Percentiles rank a stretch among this genome's conserved stretches.
These are phyloP conservation scores for Cancer borealis DNA, from an alignment of 2,888 invertebrate species.

Conservation along the genomic window DNA sequence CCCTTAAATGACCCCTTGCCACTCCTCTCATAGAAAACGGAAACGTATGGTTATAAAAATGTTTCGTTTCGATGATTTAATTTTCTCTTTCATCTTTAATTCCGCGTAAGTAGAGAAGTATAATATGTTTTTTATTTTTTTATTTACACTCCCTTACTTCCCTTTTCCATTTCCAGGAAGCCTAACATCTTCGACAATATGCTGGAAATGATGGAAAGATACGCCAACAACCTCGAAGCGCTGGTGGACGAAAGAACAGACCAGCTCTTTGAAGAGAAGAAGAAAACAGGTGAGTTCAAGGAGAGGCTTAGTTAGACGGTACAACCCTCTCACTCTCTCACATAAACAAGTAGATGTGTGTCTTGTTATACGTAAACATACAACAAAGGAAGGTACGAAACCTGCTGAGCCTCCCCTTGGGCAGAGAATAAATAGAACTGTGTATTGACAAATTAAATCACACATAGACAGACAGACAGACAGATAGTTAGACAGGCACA, in stretches of 20 bases:
- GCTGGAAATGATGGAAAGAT: conserved; percentile 99
- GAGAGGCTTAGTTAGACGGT: too few species aligned
- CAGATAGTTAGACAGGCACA: too few species aligned
- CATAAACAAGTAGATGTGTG: not conserved
- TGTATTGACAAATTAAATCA: too few species aligned
- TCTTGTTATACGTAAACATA: too few species aligned
- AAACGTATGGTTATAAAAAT: too few species aligned
- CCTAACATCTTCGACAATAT: conserved; percentile 98
- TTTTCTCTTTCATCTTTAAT: too few species aligned
- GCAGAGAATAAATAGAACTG: too few species aligned
- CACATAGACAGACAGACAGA: too few species aligned
- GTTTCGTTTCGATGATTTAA: too few species aligned
- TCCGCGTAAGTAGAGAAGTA: not conserved
- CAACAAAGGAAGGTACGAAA: too few species aligned
- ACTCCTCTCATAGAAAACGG: too few species aligned
- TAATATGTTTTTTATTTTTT: not conserved
- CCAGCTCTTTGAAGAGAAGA: conserved; percentile 96
- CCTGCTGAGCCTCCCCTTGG: too few species aligned
- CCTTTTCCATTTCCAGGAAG: conserved; percentile 85
- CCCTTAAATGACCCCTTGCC: not conserved
- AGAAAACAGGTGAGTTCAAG: conserved; percentile 88
- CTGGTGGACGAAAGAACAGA: conserved; percentile 96
- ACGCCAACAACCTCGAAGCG: conserved; percentile 95
- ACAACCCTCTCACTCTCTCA: not conserved
- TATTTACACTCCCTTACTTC: not conserved